Evolutionary conservation across 2,888 invertebrate genomes (phyloP), one percentile per base, ranked within the genome.

Genomic region (Eumacrocentrus americanus): DNA sequence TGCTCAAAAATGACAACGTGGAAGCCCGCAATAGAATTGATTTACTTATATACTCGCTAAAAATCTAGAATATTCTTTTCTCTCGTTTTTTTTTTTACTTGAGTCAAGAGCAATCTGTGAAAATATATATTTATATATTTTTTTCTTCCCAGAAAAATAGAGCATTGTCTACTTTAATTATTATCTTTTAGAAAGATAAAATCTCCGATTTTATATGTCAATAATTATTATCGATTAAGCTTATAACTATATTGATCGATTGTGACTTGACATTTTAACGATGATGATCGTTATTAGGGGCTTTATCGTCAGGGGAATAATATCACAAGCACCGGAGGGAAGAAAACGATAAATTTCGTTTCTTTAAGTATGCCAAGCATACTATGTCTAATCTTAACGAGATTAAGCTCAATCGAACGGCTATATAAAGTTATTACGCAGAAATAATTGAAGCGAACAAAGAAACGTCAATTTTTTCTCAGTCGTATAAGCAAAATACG

Each of bases 101-200:
- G n/a, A n/a, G n/a, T 44, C 59, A 53, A 59, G 34, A 64, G 52
- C 16, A 37, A 34, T 47, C 35, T 35, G 59, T 50, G 44, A 20
- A 40, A 38, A 25, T 35, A 22, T 18, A 42, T 53, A 42, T 34
- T 14, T 37, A 53, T 52, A 46, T 44, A 37, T 46, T 55, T 3
- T 46, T 54, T 42, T 60, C 52, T 20, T 37, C 29, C 23, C 6
- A 38, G 53, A 25, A 50, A 37, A 18, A 42, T 42, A 42, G 20
- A 18, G n/a, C n/a, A n/a, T n/a, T n/a, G n/a, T n/a, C n/a, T n/a
- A n/a, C n/a, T n/a, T n/a, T n/a, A n/a, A n/a, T n/a, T n/a, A n/a
- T n/a, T n/a, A n/a, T n/a, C n/a, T n/a, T n/a, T n/a, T n/a, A n/a
- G n/a, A n/a, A n/a, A n/a, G n/a, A n/a, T n/a, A n/a, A n/a, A n/a